phyloP scores from a whole-genome alignment of 2,113 vertebrate species.

The Oostethus manadensis region DNA sequence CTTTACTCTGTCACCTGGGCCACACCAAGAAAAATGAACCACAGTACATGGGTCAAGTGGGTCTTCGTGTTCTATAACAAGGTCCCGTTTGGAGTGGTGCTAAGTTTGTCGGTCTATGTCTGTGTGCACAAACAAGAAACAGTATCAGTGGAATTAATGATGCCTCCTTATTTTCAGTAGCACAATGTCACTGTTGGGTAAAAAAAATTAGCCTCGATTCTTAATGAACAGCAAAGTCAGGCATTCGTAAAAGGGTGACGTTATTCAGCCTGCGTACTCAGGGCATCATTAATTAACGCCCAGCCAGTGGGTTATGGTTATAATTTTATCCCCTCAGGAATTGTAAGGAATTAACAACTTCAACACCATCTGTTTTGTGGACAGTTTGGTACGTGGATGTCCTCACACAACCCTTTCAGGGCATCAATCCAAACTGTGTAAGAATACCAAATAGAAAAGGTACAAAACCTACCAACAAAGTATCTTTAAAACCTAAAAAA shows the following conservation, averaged over 20 bases:
- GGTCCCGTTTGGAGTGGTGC: constrained; percentile 38
- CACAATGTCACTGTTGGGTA: constrained; percentile 41
- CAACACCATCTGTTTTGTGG: background rate
- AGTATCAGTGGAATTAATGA: constrained; percentile 48
- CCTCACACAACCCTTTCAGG: too few relatives aligned
- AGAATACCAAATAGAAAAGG: too few relatives aligned
- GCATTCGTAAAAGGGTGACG: constrained; percentile 40
- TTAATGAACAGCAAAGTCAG: constrained; percentile 67
- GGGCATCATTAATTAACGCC: constrained; percentile 50
- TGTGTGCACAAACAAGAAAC: constrained; percentile 30
- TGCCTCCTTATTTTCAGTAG: constrained; percentile 41
- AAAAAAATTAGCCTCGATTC: constrained; percentile 56
- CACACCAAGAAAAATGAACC: constrained; percentile 46
- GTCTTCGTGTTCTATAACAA: constrained; percentile 51
- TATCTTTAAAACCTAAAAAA: too few relatives aligned
- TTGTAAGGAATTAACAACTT: background rate
- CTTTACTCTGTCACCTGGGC: constrained; percentile 57
- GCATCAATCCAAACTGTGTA: too few relatives aligned
- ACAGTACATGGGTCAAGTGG: constrained; percentile 26
- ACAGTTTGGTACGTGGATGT: background rate
- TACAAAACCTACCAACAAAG: too few relatives aligned
- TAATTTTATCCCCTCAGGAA: too few relatives aligned
- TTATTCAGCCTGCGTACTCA: constrained; percentile 36
- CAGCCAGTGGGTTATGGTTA: constrained; percentile 14
- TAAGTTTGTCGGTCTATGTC: constrained; percentile 23